Evolutionary conservation across 2,797 vertebrate genomes (phyloP).

Genomic region (Cottoperca gobio): DNA sequence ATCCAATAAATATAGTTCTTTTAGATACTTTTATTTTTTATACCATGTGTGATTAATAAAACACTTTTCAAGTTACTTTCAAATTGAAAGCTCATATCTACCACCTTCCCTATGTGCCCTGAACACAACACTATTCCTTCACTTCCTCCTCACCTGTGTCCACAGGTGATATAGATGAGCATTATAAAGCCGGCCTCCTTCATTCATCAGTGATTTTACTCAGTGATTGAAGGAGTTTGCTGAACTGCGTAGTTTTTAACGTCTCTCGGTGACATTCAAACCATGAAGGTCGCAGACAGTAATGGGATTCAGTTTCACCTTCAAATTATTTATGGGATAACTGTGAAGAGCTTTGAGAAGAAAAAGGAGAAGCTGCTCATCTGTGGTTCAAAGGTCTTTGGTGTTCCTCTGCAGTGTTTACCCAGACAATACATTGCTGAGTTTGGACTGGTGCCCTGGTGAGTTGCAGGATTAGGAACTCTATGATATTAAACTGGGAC

Average conservation of each 20-base stretch:
- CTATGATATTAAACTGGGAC: background rate
- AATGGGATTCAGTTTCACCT: slow-evolving; percentile 83
- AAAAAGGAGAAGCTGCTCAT: slow-evolving; percentile 47
- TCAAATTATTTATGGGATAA: slow-evolving; percentile 84
- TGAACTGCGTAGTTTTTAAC: background rate
- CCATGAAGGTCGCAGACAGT: slow-evolving; percentile 66
- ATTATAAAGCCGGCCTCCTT: slow-evolving; percentile 28
- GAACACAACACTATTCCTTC: slow-evolving; percentile 51
- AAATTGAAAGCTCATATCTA: background rate
- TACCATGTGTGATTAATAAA: background rate
- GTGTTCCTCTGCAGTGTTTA: slow-evolving; percentile 84
- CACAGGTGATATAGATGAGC: slow-evolving; percentile 71
- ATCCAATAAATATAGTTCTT: background rate
- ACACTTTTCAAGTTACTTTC: background rate
- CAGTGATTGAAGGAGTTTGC: background rate
- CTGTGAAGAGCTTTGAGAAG: slow-evolving; percentile 77
- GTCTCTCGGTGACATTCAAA: background rate
- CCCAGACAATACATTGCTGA: slow-evolving; percentile 83
- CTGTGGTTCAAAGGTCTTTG: slow-evolving; percentile 86
- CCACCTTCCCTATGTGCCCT: slow-evolving; percentile 24
- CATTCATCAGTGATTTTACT: background rate
- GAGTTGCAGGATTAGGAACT: slow-evolving; percentile 47
- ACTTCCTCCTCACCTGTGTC: slow-evolving; percentile 24
- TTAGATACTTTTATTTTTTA: background rate
- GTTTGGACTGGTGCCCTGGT: slow-evolving; percentile 91